A percentile compares a stretch with the other conserved stretches of the same genome.
Evolutionary conservation across 2,113 vertebrate species (phyloP).

Genomic region (Poicephalus meyeri): DNA sequence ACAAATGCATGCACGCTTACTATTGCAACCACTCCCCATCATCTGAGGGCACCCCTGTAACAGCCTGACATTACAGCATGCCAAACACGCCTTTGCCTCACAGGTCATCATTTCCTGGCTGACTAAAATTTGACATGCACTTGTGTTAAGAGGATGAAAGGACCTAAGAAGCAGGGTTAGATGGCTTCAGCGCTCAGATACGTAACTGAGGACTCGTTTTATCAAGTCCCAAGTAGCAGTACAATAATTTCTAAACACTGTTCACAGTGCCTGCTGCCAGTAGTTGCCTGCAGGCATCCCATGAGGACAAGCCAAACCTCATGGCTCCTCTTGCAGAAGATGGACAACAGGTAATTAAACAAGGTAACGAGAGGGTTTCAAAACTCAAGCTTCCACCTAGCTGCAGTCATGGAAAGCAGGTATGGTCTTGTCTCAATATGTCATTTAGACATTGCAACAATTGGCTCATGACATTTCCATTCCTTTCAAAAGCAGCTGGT

Average conservation of each 20-base stretch:
- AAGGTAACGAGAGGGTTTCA: background rate
- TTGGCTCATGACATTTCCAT: background rate
- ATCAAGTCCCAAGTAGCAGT: background rate
- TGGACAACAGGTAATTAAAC: background rate
- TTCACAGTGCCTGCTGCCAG: background rate
- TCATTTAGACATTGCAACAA: background rate
- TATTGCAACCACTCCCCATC: background rate
- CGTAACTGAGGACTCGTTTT: background rate
- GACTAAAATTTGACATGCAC: background rate
- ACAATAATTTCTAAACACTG: background rate
- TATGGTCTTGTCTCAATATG: background rate
- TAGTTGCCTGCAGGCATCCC: background rate
- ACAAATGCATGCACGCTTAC: background rate
- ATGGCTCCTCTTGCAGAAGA: background rate
- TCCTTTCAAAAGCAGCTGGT: background rate
- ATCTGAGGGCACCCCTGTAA: background rate
- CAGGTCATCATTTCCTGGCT: background rate
- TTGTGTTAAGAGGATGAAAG: background rate
- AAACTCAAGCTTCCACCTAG: background rate
- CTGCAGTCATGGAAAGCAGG: background rate
- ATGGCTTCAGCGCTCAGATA: background rate
- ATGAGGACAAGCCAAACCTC: background rate
- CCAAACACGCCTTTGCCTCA: background rate
- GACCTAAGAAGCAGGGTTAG: background rate
- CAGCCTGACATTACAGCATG: background rate